Base-by-base conservation (phyloP, 2,797 vertebrate genomes). In the Lindbergichthys nudifrons region DNA sequence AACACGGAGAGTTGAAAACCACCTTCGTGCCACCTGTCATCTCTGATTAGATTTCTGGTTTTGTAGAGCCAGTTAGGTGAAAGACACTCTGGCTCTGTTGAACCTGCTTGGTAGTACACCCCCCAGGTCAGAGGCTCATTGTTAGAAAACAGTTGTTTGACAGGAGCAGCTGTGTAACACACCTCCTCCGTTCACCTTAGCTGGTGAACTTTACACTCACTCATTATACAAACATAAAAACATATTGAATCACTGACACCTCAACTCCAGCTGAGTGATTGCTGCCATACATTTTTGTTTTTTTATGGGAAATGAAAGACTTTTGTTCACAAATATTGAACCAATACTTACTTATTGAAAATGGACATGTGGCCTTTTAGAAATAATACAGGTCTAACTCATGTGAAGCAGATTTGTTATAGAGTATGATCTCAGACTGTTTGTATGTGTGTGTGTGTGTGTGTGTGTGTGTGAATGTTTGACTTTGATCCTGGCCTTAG, bases 401-500 rank as follows among this genome's bases (percentile, higher is more conserved):
- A 26, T 41, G n/a, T 16, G 45, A 41, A 73, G 16, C 41, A 59
- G 60, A 51, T 75, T 59, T 23, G 50, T 74, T 77, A 64, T 39
- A 70, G 10, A 47, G 16, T 57, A 51, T 79, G 61, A 76, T 52
- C 46, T 68, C 51, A 82, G 19, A 60, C 45, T 36, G 26, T 59
- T 47, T 75, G 46, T 53, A 56, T 43, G 50, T 76, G 43, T 23
- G 41, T 26, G 41, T 58, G 36, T 36, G 50, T 46, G 15, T 65
- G 42, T 46, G 43, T 18, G 43, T 47, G 23, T 46, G 21, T 57
- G 79, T 83, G 73, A 83, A 59, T 74, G 75, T 88, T 90, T 90
- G 83, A 90, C 89, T 92, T 85, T 89, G 79, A 84, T 78, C 83
- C 79, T 47, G 83, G 80, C 78, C 84, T 82, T 57, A 18, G 6